These are phyloP conservation scores for Psettodes erumei DNA, from an alignment of 2,113 vertebrate species.

Conservation along the genomic window DNA sequence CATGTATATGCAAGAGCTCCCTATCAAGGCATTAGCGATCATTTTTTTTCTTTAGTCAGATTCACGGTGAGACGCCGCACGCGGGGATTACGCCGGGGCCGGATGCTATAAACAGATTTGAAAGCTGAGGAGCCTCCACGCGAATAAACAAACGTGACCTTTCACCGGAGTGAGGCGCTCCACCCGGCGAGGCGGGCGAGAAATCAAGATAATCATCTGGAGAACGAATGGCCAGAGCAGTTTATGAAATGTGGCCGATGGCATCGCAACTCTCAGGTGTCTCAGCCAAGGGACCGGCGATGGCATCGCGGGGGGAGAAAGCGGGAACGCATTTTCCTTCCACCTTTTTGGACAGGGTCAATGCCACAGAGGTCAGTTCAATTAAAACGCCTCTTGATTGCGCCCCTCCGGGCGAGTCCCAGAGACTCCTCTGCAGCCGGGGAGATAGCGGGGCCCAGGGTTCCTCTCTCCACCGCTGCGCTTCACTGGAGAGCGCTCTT, in stretches of 20 bases:
- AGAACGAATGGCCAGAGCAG: conserved; percentile 8
- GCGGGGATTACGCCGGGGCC: conserved; percentile 32
- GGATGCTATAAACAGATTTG: conserved; percentile 35
- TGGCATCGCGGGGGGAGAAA: conserved; percentile 11
- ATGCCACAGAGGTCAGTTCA: conserved; percentile 49
- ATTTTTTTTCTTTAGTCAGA: conserved; percentile 60
- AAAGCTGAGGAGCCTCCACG: background rate
- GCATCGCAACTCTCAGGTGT: conserved; percentile 6
- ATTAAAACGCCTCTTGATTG: conserved; percentile 55
- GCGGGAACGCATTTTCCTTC: conserved; percentile 30
- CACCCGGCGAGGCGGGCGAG: too few relatives aligned
- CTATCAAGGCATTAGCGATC: conserved; percentile 61
- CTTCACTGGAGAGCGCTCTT: conserved; percentile 65
- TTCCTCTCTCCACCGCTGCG: conserved; percentile 60
- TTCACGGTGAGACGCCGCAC: conserved; percentile 42
- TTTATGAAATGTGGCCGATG: conserved; percentile 8
- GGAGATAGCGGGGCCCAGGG: conserved; percentile 58
- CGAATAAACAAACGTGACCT: conserved; percentile 16
- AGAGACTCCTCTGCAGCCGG: conserved; percentile 53
- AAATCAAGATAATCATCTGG: conserved; percentile 14
- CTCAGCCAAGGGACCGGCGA: conserved; percentile 8
- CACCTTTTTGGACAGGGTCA: conserved; percentile 21
- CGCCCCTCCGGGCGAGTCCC: conserved; percentile 56
- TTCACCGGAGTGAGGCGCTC: too few relatives aligned
- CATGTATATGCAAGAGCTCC: conserved; percentile 59